Evolutionary conservation across 2,888 invertebrate genomes (phyloP).

Genomic region (Nebria salina): DNA sequence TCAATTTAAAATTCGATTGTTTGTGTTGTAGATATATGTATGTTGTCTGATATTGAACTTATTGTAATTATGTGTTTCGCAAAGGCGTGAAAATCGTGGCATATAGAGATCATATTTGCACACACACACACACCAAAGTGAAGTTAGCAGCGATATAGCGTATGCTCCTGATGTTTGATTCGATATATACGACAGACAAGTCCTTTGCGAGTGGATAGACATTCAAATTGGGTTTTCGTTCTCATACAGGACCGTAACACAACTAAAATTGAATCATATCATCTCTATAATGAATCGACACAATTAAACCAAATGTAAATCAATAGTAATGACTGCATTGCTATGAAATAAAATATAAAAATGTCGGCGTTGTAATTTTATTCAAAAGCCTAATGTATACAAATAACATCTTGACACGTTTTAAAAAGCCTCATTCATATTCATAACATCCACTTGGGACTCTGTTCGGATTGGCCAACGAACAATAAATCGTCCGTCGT

Average conservation of each 20-base stretch:
- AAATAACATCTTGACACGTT: no score
- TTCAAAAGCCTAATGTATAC: no score
- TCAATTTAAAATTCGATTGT: slow-evolving; percentile 40
- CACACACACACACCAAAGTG: background rate
- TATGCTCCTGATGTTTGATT: background rate
- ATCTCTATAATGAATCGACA: no score
- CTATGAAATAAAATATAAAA: no score
- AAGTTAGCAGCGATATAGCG: background rate
- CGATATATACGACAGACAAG: slow-evolving; percentile 17
- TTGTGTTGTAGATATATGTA: slow-evolving; percentile 16
- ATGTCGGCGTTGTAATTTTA: no score
- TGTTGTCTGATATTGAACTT: background rate
- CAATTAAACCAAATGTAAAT: no score
- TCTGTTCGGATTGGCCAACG: no score
- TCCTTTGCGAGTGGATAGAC: slow-evolving; percentile 37
- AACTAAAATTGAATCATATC: background rate
- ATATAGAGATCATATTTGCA: slow-evolving; percentile 8
- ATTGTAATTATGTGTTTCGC: slow-evolving; percentile 37
- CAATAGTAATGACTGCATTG: no score
- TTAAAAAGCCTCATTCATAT: no score
- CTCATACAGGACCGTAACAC: slow-evolving; percentile 3
- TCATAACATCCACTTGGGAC: no score
- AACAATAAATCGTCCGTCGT: no score
- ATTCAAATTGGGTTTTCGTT: slow-evolving; percentile 38
- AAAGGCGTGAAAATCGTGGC: background rate